Base-by-base conservation (phyloP, 2,113 vertebrate species). In the Epinephelus lanceolatus region DNA sequence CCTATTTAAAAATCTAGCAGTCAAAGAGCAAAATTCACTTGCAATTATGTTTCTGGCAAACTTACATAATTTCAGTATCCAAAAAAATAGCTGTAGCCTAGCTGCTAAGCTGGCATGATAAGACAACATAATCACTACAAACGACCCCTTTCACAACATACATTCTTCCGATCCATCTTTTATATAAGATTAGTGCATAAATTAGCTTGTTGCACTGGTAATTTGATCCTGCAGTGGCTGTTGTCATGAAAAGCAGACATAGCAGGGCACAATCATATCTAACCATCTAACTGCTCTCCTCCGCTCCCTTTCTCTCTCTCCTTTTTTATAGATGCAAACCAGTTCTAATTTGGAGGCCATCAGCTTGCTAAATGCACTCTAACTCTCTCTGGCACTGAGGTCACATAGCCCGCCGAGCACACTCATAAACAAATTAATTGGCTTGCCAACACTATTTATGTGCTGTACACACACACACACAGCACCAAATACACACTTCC, bases 361-460 rank as follows among this genome's bases (percentile, higher is more conserved):
- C 86, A 88, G 84, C 88, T 93, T 74, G 75, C 87, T 91, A 90
- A 92, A 88, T 89, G 88, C 87, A 91, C 82, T 90, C 80, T 81
- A 85, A 84, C 82, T 92, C 87, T 88, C 80, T 84, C 63, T 86
- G 85, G 85, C 85, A 79, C 88, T 61, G 84, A 89, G 92, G 92
- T 93, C 91, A 89, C 75, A 81, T 52, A 89, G 78, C 79, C 86
- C 19, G 80, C 79, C 42, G 80, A 86, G 89, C 67, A 71, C 71
- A 85, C 86, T 91, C 88, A 89, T 93, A 91, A 93, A 92, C 92
- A 93, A 92, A 92, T 93, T 90, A 89, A 91, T 89, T 90, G 91
- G 82, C 84, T 90, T 87, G 85, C 86, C 88, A 90, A 74, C 82
- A 86, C 82, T 83, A 86, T 92, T 90, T 85, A 90, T 84, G 73